Evolutionary conservation across 2,888 invertebrate species (phyloP).

Genomic region (Hirtodrosophila alboralis): DNA sequence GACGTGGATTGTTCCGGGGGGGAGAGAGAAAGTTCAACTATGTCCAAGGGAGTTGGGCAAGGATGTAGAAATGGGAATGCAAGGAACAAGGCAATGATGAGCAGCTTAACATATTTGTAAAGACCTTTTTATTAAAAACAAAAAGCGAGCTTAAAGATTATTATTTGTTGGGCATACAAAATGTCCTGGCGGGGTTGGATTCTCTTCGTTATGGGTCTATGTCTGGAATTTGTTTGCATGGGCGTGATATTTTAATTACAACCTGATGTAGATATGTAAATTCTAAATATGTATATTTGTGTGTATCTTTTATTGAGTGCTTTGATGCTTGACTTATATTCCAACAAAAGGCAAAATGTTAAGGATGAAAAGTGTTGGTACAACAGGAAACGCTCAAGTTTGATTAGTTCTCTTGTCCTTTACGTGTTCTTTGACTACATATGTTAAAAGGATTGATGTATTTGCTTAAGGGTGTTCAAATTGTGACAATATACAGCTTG

Average conservation of each 20-base stretch:
- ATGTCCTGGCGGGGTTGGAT: not conserved
- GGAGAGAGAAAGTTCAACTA: slow-evolving; percentile 34
- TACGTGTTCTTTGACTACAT: not conserved
- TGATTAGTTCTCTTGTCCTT: slow-evolving; percentile 34
- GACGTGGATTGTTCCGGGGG: slow-evolving; percentile 50
- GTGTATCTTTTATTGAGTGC: slow-evolving; percentile 54
- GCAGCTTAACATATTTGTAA: slow-evolving; percentile 79
- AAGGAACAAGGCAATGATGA: slow-evolving; percentile 66
- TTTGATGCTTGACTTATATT: slow-evolving; percentile 62
- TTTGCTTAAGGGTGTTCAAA: not conserved
- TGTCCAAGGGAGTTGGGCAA: slow-evolving; percentile 8
- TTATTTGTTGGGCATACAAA: slow-evolving; percentile 50
- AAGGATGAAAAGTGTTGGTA: slow-evolving; percentile 9
- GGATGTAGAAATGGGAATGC: slow-evolving; percentile 1
- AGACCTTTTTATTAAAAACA: slow-evolving; percentile 75
- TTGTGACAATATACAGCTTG: too few relatives aligned
- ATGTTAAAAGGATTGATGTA: not conserved
- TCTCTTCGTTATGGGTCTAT: not conserved
- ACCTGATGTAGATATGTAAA: slow-evolving; percentile 54
- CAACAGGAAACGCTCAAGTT: slow-evolving; percentile 14
- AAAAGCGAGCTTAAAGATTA: slow-evolving; percentile 69
- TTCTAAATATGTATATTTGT: slow-evolving; percentile 21
- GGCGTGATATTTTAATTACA: slow-evolving; percentile 80
- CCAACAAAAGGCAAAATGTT: slow-evolving; percentile 12
- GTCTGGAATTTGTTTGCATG: slow-evolving; percentile 58